Evolutionary conservation across 2,113 vertebrate genomes (phyloP).

Genomic region (Sus scrofa): T2T-Sscrofa CM000825.6:53903501-53904000

Average conservation of each 20-base stretch:
- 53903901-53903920: not conserved
- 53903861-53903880: not conserved
- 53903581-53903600: slow-evolving; percentile 96
- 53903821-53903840: not conserved
- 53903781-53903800: accelerated
- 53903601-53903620: slow-evolving; percentile 97
- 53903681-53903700: slow-evolving; percentile 67
- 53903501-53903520: slow-evolving; percentile 97
- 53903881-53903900: not conserved
- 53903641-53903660: slow-evolving; percentile 87
- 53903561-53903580: slow-evolving; percentile 97
- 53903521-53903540: slow-evolving; percentile 95
- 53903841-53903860: not conserved
- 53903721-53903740: accelerated
- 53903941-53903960: no score
- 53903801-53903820: not conserved
- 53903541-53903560: slow-evolving; percentile 97
- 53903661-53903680: slow-evolving; percentile 93
- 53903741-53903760: accelerated
- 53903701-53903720: accelerated
- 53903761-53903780: not conserved
- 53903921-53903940: not conserved
- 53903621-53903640: slow-evolving; percentile 90
- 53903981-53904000: not conserved
- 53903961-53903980: not conserved